Percentiles rank a stretch among this genome's conserved stretches.
Conservation (phyloP, 2,888 invertebrate species). For the Falcaria lacertinaria region DNA sequence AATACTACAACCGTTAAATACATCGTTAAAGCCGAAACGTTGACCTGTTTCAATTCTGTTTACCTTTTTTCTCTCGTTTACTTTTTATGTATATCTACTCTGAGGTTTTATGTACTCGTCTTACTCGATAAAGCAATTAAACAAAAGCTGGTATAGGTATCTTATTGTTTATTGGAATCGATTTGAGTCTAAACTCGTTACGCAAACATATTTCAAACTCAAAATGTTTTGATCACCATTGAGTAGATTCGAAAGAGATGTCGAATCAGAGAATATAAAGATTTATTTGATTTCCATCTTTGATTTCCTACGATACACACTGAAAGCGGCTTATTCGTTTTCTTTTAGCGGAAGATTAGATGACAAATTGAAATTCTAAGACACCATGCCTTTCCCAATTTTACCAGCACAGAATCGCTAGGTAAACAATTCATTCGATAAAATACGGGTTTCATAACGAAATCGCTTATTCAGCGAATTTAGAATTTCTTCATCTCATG, state of each 20-base stretch:
- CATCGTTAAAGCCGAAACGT: constrained; percentile 41
- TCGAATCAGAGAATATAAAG: too few relatives aligned
- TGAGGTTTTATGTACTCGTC: constrained; percentile 22
- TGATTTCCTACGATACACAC: too few relatives aligned
- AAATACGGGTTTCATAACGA: not conserved
- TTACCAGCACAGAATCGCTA: not conserved
- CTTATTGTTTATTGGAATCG: not conserved
- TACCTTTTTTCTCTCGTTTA: constrained; percentile 26
- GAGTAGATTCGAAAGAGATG: too few relatives aligned
- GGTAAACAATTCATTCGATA: not conserved
- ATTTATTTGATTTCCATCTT: too few relatives aligned
- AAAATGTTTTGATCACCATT: too few relatives aligned
- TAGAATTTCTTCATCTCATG: not conserved
- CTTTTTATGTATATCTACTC: too few relatives aligned
- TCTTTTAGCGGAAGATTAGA: too few relatives aligned
- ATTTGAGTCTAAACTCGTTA: not conserved
- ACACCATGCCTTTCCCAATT: not conserved
- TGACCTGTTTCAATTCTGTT: constrained; percentile 44
- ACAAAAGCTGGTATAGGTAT: not conserved
- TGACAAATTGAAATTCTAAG: not conserved
- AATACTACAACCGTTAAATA: constrained; percentile 37
- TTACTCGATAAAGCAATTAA: not conserved
- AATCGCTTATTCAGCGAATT: not conserved
- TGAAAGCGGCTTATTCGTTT: too few relatives aligned
- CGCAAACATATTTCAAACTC: too few relatives aligned